Conservation (phyloP, 2,113 vertebrate species). For the Oreochromis spilurus region DNA sequence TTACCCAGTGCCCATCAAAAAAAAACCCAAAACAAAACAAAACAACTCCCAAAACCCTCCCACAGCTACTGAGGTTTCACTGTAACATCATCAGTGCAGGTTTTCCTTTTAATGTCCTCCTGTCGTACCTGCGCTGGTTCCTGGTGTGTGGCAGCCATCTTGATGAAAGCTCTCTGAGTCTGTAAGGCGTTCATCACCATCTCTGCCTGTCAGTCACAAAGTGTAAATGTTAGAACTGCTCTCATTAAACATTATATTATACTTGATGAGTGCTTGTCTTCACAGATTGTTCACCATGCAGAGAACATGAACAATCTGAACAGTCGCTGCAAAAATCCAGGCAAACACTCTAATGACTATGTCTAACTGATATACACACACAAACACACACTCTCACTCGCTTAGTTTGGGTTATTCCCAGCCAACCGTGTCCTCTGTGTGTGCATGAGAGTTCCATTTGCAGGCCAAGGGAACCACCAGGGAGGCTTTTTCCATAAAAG, state of each 20-base stretch:
- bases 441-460: slow-evolving; percentile 41
- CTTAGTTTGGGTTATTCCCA: slow-evolving; percentile 16
- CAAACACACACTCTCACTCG: neutral
- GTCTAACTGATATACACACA: neutral
- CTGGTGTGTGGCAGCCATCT: slow-evolving; percentile 84
- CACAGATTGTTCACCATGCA: neutral
- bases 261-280: neutral
- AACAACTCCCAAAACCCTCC: neutral
- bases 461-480: slow-evolving; percentile 55
- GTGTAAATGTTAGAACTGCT: neutral
- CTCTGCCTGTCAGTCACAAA: slow-evolving; percentile 79
- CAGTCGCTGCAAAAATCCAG: neutral
- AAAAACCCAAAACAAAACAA: rapidly evolving
- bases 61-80: neutral
- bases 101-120: neutral
- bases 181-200: slow-evolving; percentile 89
- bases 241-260: neutral
- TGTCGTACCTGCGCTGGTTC: slow-evolving; percentile 85
- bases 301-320: neutral
- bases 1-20: neutral
- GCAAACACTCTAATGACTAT: slow-evolving; percentile 1
- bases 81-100: neutral
- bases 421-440: slow-evolving; percentile 44
- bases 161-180: slow-evolving; percentile 83
- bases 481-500: slow-evolving; percentile 71